These are phyloP conservation scores for Pithys albifrons DNA, from an alignment of 2,113 vertebrate species.

Conservation along the genomic window DNA sequence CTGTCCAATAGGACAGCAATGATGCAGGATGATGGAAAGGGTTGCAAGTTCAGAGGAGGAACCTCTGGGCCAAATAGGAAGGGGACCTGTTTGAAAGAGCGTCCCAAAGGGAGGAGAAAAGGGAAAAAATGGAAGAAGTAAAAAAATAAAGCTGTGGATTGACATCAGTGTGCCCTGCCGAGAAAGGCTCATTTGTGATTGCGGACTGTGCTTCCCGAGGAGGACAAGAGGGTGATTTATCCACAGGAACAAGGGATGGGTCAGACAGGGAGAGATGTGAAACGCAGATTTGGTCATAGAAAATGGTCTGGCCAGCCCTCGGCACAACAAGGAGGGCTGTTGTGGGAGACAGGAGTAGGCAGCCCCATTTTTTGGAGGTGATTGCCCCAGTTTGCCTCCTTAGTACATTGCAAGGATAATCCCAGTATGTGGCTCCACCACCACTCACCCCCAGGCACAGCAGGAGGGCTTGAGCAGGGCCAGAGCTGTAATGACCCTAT, in stretches of 20 bases:
- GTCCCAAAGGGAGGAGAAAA: not conserved
- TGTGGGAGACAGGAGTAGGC: not conserved
- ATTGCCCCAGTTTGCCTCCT: not conserved
- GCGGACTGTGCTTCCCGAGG: not conserved
- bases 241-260: slow-evolving; percentile 11
- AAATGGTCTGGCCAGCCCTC: not conserved
- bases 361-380: not conserved
- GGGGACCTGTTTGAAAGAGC: not conserved
- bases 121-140: not conserved
- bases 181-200: slow-evolving; percentile 28
- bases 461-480: not conserved
- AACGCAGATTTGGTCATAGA: not conserved
- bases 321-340: not conserved
- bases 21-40: not conserved
- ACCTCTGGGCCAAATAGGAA: not conserved
- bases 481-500: not conserved
- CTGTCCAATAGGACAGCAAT: rapidly evolving
- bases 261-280: slow-evolving; percentile 10
- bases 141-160: not conserved
- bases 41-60: not conserved
- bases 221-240: slow-evolving; percentile 54
- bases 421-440: not conserved
- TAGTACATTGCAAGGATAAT: not conserved
- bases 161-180: not conserved
- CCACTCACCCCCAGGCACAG: not conserved